phyloP scores from a whole-genome alignment of 2,797 vertebrate species.

The Phaenicophaeus curvirostris region DNA sequence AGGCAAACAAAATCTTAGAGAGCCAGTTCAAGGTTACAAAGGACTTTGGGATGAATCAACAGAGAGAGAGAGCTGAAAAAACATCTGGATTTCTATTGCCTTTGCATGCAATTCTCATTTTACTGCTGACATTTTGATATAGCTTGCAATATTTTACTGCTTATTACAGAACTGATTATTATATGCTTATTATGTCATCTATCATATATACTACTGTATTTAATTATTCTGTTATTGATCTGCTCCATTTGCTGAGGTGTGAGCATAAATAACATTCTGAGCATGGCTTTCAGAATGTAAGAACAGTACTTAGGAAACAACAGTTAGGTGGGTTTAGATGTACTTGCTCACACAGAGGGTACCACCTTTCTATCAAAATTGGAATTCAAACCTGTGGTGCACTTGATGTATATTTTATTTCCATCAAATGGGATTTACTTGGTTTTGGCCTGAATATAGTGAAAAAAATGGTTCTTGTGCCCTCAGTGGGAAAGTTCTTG shows the following conservation, averaged over 20 bases:
- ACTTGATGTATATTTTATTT: not conserved
- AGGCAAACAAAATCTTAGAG: not conserved
- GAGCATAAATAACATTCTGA: not conserved
- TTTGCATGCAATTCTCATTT: not conserved
- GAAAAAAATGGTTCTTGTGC: not conserved
- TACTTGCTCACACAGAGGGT: not conserved
- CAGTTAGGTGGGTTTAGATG: not conserved
- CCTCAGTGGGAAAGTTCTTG: not conserved
- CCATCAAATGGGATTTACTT: not conserved
- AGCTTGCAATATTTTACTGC: not conserved
- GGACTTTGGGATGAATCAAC: not conserved
- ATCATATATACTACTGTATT: not conserved
- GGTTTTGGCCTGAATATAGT: not conserved
- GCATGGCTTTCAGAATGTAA: not conserved
- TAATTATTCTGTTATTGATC: not conserved
- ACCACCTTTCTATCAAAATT: not conserved
- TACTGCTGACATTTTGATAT: not conserved
- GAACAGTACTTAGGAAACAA: not conserved
- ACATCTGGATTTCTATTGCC: not conserved
- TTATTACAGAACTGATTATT: not conserved
- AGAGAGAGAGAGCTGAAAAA: not conserved
- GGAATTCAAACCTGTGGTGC: not conserved
- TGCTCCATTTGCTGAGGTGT: not conserved
- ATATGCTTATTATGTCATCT: not conserved
- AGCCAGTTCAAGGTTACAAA: not conserved